Conservation (phyloP, 2,113 vertebrate genomes). For the Salvelinus namaycush region DNA sequence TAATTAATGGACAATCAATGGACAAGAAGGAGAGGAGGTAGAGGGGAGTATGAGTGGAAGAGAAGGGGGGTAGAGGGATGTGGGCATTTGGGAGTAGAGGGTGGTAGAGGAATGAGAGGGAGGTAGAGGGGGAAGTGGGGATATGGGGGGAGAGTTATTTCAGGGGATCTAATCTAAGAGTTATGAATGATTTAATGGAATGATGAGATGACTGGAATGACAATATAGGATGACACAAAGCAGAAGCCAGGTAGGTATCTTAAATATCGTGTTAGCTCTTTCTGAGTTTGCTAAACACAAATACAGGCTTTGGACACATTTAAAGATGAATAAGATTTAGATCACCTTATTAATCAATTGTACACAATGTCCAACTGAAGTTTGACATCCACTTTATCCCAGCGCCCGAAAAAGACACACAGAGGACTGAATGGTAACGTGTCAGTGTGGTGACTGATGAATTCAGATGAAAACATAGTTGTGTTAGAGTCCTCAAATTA, state of each 20-base stretch:
- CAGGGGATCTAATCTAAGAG: constrained; percentile 70
- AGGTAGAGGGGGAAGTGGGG: constrained; percentile 2
- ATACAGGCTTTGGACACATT: too few relatives aligned
- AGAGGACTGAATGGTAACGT: too few relatives aligned
- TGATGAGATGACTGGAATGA: constrained; percentile 73
- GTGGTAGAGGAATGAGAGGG: constrained; percentile 10
- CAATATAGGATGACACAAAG: constrained; percentile 49
- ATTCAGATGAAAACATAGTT: constrained; percentile 32
- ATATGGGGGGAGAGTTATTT: constrained; percentile 47
- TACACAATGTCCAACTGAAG: too few relatives aligned
- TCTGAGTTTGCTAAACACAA: too few relatives aligned
- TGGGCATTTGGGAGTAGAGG: too few relatives aligned
- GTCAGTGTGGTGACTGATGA: background rate
- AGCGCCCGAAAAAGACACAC: too few relatives aligned
- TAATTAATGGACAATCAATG: constrained; percentile 81
- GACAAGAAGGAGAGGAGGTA: constrained; percentile 57
- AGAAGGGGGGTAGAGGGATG: background rate
- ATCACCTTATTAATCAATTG: too few relatives aligned
- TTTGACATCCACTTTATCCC: too few relatives aligned
- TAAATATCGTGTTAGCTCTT: too few relatives aligned
- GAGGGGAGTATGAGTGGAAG: too few relatives aligned
- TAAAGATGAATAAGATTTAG: too few relatives aligned
- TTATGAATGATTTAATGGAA: constrained; percentile 77
- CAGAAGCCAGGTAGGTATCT: too few relatives aligned
- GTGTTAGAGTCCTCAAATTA: constrained; percentile 59